Evolutionary conservation across 2,797 vertebrate species (phyloP), one percentile per base, ranked within the genome.

Genomic region (Columba guinea): DNA sequence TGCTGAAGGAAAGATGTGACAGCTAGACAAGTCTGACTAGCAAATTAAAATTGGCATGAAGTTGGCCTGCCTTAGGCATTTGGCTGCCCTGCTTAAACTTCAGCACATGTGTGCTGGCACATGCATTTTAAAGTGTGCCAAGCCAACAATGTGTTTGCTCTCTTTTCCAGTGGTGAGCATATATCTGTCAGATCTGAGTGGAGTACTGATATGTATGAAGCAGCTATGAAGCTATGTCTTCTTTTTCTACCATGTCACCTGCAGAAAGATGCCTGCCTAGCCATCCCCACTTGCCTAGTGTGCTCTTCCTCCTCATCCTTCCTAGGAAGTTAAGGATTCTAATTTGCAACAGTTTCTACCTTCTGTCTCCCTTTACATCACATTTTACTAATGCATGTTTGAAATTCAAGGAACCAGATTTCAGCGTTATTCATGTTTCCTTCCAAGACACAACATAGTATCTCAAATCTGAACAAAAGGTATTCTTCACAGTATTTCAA

Each of bases 31-130:
- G 39, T 82, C 79, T 86, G 71, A 89, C 67, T 74, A 56, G 89
- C 82, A 93, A 87, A 89, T 86, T 81, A 89, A 85, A 93, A 90
- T 6, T 70, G 73, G 93, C 90, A 69, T 80, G 73, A 88, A 91
- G 76, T 70, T 91, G 75, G 53, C 79, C 73, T 83, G 86, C 92
- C 85, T 75, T 28, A 87, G 84, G 82, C 70, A 90, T 86, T 93
- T 94, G 74, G 83, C 85, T 93, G 95, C 51, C 83, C 87, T 20
- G 39, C 56, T 88, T 91, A 65, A 94, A 77, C 51, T 70, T 56
- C 4, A 5, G 80, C 80, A 96, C 87, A 80, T 84, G 73, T 84
- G 83, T 90, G 65, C 69, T 63, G 83, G 87, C 87, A 91, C 87
- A 94, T 7, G 52, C 52, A 46, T 39, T 41, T 68, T 13, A 3